Evolutionary conservation across 2,888 invertebrate species (phyloP), one percentile per base, ranked within the genome.

Genomic region (Tipula helvola): DNA sequence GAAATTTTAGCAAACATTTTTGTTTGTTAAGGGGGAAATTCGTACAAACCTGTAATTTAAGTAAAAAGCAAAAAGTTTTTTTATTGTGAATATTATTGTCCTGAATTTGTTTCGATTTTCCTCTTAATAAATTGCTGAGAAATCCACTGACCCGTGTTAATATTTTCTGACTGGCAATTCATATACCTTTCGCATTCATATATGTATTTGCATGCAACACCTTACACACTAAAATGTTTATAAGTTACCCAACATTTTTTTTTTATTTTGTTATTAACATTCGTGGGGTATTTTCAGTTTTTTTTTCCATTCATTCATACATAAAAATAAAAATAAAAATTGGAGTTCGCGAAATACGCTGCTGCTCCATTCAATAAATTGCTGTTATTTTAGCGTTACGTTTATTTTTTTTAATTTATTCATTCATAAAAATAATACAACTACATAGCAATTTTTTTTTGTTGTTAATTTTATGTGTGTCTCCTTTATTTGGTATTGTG

Each of bases 401-500:
- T 71, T 8, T 28, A 28, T 28, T 71, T 71, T 12, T 52, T n/a
- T 71, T 71, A 71, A 71, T 71, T 71, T 71, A 71, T 71, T 71
- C 71, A 71, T 71, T 71, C 71, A 71, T 71, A 71, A 71, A 71
- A 52, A 52, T 52, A 52, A 52, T 52, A 52, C 52, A 52, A 52
- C 28, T 28, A 28, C 28, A 10, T 10, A 44, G 1, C 52, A 52
- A 71, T 71, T 71, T 71, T 71, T 16, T 57, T 44, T 39, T 12
- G 71, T 71, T 71, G 52, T 16, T 71, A 71, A 71, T 28, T 71
- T 71, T 71, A 52, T 71, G 71, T 57, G 18, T 71, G 71, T 71
- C 71, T 71, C 71, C 71, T 71, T 71, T 71, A 71, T 71, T 71
- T 71, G 71, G 71, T 71, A 71, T 71, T 71, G 71, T 71, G 71